Conservation (phyloP, 2,888 invertebrate genomes). For the Habroteleia sp. region DNA sequence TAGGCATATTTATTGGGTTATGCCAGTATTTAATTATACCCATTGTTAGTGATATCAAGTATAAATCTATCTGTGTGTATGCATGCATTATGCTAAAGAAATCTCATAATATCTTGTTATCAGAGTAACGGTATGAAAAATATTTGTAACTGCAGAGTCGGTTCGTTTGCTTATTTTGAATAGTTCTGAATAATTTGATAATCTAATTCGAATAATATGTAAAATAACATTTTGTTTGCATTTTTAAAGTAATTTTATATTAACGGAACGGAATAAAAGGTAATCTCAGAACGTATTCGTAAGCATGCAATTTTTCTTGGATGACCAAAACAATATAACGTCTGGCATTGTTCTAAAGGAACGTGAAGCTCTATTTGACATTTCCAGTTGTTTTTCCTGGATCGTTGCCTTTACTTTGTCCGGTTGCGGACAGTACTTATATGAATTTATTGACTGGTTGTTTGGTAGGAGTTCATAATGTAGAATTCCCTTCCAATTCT, state of each 20-base stretch:
- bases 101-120: too few species aligned
- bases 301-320: conserved; percentile 30
- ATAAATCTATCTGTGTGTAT: conserved; percentile 26
- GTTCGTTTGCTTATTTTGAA: too few species aligned
- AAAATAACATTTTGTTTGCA: conserved; percentile 20
- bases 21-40: conserved; percentile 26
- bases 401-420: conserved; percentile 28
- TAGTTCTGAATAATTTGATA: too few species aligned
- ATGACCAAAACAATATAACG: conserved; percentile 18
- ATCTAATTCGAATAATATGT: too few species aligned
- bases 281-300: conserved; percentile 24
- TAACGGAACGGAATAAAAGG: conserved; percentile 25
- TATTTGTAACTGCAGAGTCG: too few species aligned
- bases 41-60: conserved; percentile 26
- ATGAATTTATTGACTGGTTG: conserved; percentile 44
- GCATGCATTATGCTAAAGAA: too few species aligned
- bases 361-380: conserved; percentile 35
- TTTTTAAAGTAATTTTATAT: conserved; percentile 22
- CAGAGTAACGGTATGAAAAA: too few species aligned
- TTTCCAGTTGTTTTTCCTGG: conserved; percentile 42
- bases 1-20: conserved; percentile 26
- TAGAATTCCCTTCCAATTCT: conserved; percentile 27
- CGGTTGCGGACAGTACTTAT: conserved; percentile 33
- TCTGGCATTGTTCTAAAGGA: conserved; percentile 39
- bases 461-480: conserved; percentile 32